Evolutionary conservation across 2,888 invertebrate genomes (phyloP), one percentile per base, ranked within the genome.

Genomic region (Hylaea fasciaria): DNA sequence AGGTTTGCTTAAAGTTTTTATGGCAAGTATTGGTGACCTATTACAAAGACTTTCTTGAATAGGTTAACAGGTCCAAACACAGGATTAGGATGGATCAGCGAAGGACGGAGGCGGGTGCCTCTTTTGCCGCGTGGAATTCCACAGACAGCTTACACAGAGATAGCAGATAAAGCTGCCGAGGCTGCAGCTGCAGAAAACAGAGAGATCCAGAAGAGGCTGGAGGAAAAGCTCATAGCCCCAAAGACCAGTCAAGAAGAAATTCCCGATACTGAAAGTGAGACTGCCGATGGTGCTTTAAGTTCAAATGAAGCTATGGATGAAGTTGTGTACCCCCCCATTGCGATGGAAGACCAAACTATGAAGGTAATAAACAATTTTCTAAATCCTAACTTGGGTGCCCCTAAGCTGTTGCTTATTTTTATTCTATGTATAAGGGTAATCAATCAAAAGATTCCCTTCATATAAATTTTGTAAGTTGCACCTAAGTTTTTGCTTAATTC

Each of bases 101-200:
- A 98, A 87, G 98, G 98, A 12, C 94, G 97, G 39, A 93, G 98
- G 73, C 89, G 95, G 63, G 95, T 97, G 73, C 97, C 98, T 1
- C 89, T 98, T 47, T 91, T 98, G 88, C 96, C 97, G 7, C 93
- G 98, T 62, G 94, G 96, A n/a, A 94, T 96, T 53, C 96, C 97
- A 8, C 96, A 97, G 79, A 97, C 97, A 7, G 95, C 96, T 40
- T 96, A 96, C 81, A 96, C 96, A 61, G 95, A 95, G 65, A 93
- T 97, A 69, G 97, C 98, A 12, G 97, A 97, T 85, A 95, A 95
- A 82, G 94, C 95, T 52, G 96, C 96, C 0, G 87, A 88, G 60
- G 79, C 77, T 0, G 83, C 85, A 0, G 85, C 83, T 5, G 84
- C 79, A 5, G 89, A 91, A 63, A 91, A 92, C 62, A 86, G 82